Conservation (phyloP, 2,113 vertebrate species). For the Vulpes ferrilata region DNA sequence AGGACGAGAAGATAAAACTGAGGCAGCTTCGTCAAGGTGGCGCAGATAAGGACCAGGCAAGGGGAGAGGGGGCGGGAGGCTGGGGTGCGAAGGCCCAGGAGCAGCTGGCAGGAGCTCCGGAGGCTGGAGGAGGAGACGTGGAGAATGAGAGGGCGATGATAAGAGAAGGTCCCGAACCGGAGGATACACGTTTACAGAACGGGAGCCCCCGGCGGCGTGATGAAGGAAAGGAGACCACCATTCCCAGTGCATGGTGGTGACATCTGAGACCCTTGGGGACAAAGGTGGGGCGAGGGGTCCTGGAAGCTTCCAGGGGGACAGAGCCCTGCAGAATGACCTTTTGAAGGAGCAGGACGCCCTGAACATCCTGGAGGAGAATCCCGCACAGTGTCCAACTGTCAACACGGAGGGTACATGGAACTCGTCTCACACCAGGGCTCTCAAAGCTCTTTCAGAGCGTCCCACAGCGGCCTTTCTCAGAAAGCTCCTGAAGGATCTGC, state of each 20-base stretch:
- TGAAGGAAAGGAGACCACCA: fast-evolving
- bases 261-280: neutral
- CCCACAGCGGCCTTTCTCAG: neutral
- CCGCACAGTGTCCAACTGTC: fast-evolving
- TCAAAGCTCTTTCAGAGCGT: no score
- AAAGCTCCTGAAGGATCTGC: neutral
- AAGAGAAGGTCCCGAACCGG: neutral
- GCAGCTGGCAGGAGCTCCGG: neutral
- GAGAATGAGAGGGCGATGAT: neutral
- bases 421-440: fast-evolving
- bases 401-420: fast-evolving
- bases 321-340: neutral
- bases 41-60: no score
- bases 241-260: fast-evolving
- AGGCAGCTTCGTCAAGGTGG: fast-evolving
- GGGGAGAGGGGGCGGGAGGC: no score
- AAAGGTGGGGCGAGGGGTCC: no score
- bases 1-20: neutral
- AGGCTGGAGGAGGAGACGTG: fast-evolving
- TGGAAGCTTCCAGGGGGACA: neutral
- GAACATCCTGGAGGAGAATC: no score
- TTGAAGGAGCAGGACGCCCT: neutral
- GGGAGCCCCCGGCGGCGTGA: fast-evolving
- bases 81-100: neutral
- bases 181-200: fast-evolving